Conservation (phyloP, 2,113 vertebrate genomes). For the Hippocampus comes region DNA sequence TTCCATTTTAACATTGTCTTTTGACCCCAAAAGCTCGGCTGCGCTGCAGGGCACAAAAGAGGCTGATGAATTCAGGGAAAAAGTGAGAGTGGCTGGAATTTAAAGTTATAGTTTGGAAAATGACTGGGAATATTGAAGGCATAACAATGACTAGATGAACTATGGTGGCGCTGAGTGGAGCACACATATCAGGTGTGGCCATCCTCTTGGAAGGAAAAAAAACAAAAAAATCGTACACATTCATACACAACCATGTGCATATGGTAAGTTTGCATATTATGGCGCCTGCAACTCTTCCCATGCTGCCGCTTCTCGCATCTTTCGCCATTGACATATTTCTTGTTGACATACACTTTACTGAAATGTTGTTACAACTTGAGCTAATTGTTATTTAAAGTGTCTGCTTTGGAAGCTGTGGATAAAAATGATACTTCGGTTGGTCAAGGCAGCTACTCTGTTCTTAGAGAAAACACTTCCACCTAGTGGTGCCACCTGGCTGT, state of each 20-base stretch:
- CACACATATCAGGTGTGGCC: neutral
- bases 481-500: constrained; percentile 46
- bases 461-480: constrained; percentile 53
- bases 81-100: constrained; percentile 34
- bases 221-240: too few relatives aligned
- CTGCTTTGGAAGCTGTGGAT: neutral
- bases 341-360: neutral
- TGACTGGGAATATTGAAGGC: neutral
- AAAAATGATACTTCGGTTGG: neutral
- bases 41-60: constrained; percentile 39
- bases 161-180: neutral
- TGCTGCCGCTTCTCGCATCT: too few relatives aligned
- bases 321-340: neutral
- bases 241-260: too few relatives aligned
- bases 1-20: constrained; percentile 43
- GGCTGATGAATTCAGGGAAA: constrained; percentile 36
- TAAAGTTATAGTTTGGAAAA: constrained; percentile 20
- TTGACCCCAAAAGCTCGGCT: constrained; percentile 34
- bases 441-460: neutral
- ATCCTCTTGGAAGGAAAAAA: too few relatives aligned
- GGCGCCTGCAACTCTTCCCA: too few relatives aligned
- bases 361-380: neutral
- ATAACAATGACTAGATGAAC: neutral
- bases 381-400: neutral
- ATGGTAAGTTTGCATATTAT: too few relatives aligned